Evolutionary conservation across 2,888 invertebrate genomes (phyloP).

Genomic region (Drosophila dives): DNA sequence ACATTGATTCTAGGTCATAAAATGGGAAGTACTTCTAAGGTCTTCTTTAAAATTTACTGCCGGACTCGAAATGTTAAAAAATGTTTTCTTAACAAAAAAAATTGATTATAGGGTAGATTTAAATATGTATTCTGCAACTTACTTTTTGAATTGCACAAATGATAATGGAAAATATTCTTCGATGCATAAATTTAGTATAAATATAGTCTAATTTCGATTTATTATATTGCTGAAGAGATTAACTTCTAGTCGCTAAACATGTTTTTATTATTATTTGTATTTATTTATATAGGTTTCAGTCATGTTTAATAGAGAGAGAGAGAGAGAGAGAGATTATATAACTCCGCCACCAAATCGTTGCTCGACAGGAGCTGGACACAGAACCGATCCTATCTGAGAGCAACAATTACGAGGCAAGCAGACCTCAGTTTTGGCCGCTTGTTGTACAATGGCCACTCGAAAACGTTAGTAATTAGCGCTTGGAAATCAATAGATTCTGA

Average conservation of each 20-base stretch:
- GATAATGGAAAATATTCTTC: background rate
- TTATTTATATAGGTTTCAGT: background rate
- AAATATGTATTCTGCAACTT: too few relatives aligned
- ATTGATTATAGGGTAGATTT: too few relatives aligned
- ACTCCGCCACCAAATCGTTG: background rate
- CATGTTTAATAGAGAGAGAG: background rate
- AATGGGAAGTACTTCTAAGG: too few relatives aligned
- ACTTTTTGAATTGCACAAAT: background rate
- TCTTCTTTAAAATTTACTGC: too few relatives aligned
- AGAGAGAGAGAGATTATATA: background rate
- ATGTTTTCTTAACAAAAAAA: too few relatives aligned
- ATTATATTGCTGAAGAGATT: background rate
- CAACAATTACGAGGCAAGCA: constrained; percentile 49
- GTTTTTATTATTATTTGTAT: background rate
- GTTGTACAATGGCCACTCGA: background rate
- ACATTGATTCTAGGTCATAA: too few relatives aligned
- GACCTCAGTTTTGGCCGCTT: background rate
- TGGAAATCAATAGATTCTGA: constrained; percentile 65
- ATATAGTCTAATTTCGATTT: background rate
- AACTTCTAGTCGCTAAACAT: background rate
- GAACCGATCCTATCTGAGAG: constrained; percentile 45
- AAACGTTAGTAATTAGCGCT: constrained; percentile 59
- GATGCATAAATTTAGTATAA: background rate
- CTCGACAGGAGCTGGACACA: background rate
- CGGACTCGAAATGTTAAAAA: too few relatives aligned